phyloP scores from a whole-genome alignment of 2,797 vertebrate genomes.

The Mormyrus proboscirostris region DNA sequence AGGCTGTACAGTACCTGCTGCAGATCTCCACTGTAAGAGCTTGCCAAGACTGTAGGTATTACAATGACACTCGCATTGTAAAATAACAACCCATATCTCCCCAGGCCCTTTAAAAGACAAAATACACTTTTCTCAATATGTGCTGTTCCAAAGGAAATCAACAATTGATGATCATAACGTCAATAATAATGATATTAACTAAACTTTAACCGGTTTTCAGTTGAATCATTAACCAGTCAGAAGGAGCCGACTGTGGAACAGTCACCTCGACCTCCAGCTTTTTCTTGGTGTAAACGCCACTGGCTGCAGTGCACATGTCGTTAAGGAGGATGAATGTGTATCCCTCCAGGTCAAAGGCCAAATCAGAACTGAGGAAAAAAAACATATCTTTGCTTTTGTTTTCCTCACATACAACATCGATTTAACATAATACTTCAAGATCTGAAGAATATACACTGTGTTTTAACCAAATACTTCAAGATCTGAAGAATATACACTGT shows the following conservation, averaged over 20 bases:
- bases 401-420: background rate
- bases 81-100: conserved; percentile 85
- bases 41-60: conserved; percentile 70
- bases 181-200: background rate
- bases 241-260: background rate
- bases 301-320: conserved; percentile 82
- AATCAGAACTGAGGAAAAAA: conserved; percentile 70
- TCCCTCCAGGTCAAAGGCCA: conserved; percentile 77
- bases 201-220: background rate
- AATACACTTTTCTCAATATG: conserved; percentile 2
- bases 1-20: conserved; percentile 63
- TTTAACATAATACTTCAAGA: background rate
- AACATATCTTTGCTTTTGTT: background rate
- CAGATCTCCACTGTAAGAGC: conserved; percentile 75
- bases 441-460: background rate
- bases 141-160: background rate
- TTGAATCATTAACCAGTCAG: background rate
- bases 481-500: background rate
- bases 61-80: conserved; percentile 85
- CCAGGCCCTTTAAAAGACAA: conserved; percentile 67
- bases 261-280: conserved; percentile 78
- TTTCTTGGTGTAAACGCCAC: conserved; percentile 81
- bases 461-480: background rate
- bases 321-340: conserved; percentile 82
- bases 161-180: background rate